phyloP scores from a whole-genome alignment of 2,888 invertebrate species.

The Epistrophe grossulariae region DNA sequence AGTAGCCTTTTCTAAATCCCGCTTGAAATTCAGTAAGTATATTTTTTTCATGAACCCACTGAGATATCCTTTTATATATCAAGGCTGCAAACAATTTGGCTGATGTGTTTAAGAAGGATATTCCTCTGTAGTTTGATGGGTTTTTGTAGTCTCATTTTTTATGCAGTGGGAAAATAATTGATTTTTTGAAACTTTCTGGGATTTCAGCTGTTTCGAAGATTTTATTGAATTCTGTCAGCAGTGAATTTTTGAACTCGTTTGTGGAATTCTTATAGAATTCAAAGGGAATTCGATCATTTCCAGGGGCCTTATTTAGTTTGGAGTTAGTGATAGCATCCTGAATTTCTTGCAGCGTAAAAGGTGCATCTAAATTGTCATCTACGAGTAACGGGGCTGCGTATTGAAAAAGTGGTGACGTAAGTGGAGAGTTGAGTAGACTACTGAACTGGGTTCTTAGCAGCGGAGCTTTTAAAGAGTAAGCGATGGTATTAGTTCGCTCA shows the following conservation, averaged over 20 bases:
- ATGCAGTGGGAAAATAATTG: not conserved
- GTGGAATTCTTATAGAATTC: not conserved
- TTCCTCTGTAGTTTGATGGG: not conserved
- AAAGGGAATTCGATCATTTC: constrained; percentile 1
- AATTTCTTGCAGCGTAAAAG: too few relatives aligned
- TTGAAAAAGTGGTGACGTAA: not conserved
- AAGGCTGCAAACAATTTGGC: not conserved
- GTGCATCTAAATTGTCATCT: not conserved
- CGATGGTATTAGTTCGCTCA: too few relatives aligned
- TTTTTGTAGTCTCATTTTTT: not conserved
- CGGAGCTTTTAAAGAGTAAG: not conserved
- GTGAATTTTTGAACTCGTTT: too few relatives aligned
- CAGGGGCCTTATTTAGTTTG: not conserved
- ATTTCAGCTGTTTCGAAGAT: too few relatives aligned
- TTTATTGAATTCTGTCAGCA: too few relatives aligned
- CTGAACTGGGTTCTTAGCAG: not conserved
- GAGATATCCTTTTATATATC: not conserved
- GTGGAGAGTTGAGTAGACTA: not conserved
- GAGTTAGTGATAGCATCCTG: too few relatives aligned
- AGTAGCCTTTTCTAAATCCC: not conserved
- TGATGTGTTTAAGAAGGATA: constrained; percentile 2
- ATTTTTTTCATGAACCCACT: not conserved
- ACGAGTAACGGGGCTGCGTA: not conserved
- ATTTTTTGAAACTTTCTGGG: too few relatives aligned
- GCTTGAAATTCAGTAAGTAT: not conserved